Evolutionary conservation across 2,113 vertebrate species (phyloP).

Genomic region (Chionodraco myersi): DNA sequence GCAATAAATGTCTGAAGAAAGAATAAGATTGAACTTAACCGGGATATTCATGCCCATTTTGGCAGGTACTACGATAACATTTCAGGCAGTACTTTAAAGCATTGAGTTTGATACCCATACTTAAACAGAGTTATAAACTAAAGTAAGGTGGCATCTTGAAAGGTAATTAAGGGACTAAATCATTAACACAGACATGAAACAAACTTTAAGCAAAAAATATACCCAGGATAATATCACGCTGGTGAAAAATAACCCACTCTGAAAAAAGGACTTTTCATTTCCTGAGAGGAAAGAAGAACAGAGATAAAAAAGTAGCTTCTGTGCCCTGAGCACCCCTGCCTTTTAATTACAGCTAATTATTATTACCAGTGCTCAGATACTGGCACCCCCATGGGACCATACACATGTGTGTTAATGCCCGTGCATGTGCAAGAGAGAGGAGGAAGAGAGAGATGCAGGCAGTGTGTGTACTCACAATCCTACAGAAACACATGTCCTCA

Average conservation of each 20-base stretch:
- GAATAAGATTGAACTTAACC: not conserved
- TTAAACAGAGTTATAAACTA: not conserved
- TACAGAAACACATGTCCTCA: conserved; percentile 34
- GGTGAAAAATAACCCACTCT: conserved; percentile 32
- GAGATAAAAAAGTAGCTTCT: conserved; percentile 24
- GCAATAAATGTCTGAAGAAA: not conserved
- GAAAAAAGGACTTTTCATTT: conserved; percentile 48
- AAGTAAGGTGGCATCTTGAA: not conserved
- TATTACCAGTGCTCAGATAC: conserved; percentile 45
- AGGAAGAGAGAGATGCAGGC: not conserved
- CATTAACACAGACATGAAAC: too few species aligned
- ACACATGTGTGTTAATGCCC: not conserved
- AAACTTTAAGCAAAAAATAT: conserved; percentile 23
- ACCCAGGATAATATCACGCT: conserved; percentile 28
- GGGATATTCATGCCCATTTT: not conserved
- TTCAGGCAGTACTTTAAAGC: not conserved
- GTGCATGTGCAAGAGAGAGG: conserved; percentile 5
- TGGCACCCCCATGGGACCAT: conserved; percentile 36
- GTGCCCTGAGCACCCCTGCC: conserved; percentile 19
- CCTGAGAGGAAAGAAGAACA: conserved; percentile 26
- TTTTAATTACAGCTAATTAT: conserved; percentile 72
- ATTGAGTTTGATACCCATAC: too few species aligned
- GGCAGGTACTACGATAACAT: not conserved
- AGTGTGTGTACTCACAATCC: conserved; percentile 12
- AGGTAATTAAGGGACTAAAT: too few species aligned